Conservation (phyloP, 2,113 vertebrate genomes). For the Phoxinus phoxinus region DNA sequence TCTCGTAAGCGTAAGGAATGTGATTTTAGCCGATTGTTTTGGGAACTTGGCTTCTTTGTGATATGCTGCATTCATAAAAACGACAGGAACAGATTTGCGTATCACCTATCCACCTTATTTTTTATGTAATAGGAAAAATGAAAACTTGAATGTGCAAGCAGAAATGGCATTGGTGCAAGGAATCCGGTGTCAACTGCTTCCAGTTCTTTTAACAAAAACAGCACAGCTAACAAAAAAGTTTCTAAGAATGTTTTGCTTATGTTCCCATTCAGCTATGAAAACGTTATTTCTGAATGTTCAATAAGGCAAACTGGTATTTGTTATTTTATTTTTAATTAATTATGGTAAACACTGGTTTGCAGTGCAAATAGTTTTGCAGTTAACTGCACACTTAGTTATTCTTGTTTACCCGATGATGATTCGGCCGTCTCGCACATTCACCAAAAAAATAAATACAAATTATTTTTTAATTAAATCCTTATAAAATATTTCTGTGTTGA, state of each 20-base stretch:
- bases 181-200: neutral
- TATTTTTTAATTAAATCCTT: neutral
- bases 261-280: too few species aligned
- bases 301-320: too few species aligned
- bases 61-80: neutral
- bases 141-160: too few species aligned
- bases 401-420: neutral
- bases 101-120: neutral
- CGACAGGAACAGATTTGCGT: neutral
- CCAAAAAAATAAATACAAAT: too few species aligned
- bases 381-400: neutral
- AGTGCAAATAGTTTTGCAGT: neutral
- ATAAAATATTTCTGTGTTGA: neutral
- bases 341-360: neutral
- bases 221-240: too few species aligned
- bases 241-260: too few species aligned
- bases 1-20: slow-evolving; percentile 28
- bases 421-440: neutral
- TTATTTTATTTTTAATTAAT: too few species aligned
- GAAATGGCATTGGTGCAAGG: neutral
- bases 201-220: neutral
- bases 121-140: too few species aligned
- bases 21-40: slow-evolving; percentile 7
- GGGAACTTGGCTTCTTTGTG: neutral
- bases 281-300: too few species aligned